A percentile compares a stretch with the other conserved stretches of the same genome.
Conservation (phyloP, 2,113 vertebrate species). For the Brachyhypopomus gauderio region DNA sequence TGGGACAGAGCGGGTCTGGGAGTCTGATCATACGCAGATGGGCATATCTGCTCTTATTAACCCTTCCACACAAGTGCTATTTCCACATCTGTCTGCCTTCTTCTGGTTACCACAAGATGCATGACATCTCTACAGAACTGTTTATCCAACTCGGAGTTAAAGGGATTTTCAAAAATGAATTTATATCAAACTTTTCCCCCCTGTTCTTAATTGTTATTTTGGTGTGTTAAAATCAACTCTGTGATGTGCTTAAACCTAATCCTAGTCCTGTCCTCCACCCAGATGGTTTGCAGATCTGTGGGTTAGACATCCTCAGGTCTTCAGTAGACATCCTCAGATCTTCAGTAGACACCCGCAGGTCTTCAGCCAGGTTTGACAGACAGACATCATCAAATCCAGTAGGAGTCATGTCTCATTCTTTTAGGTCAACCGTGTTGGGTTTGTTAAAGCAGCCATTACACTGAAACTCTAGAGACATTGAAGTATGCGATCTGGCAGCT, state of each 20-base stretch:
- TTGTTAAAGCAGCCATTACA: background rate
- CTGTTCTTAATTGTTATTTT: too few species aligned
- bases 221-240: background rate
- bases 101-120: background rate
- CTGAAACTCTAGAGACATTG: background rate
- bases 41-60: background rate
- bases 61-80: background rate
- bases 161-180: too few species aligned
- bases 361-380: background rate
- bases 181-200: too few species aligned
- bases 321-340: too few species aligned
- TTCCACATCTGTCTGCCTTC: background rate
- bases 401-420: background rate
- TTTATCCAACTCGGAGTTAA: too few species aligned
- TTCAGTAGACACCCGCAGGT: too few species aligned
- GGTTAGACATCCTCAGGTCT: background rate
- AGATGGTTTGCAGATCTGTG: constrained; percentile 32
- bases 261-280: background rate
- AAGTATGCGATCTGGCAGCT: background rate
- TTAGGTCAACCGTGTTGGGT: background rate
- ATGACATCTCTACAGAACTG: too few species aligned
- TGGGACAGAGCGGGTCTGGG: background rate
- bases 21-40: constrained; percentile 30
- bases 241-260: background rate
- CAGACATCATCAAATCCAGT: background rate